Base-by-base conservation (phyloP, 2,113 vertebrate species). In the Alectura lathami region DNA sequence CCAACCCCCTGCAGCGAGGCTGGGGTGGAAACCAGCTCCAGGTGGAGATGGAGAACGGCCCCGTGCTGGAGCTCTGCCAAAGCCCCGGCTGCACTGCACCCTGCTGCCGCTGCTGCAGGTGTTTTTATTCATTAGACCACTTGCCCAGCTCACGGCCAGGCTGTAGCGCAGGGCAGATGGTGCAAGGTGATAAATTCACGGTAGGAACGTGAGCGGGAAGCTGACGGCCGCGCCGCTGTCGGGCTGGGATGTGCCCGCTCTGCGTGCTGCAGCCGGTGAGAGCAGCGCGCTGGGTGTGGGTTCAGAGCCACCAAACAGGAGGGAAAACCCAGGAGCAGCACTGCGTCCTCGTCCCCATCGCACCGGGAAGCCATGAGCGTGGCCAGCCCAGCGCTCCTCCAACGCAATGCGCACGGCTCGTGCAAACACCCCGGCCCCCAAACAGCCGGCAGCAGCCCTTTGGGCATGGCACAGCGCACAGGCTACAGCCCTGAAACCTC, bases 171-270 rank as follows among this genome's bases (percentile, higher is more conserved):
- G n/a, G 17, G 20, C 4, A 11, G 70, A 23, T 13, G 54, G n/a
- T 12, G 21, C 36, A 9, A 64, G 45, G 72, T 17, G 81, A 77
- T 32, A 40, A 80, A 69, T 24, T 17, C 86, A 38, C 72, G 3
- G 6, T 23, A 36, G 42, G 50, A 86, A 57, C 32, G 2, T 5
- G 6, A 69, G 16, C 15, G 32, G 57, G 70, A 34, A 45, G 24
- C 86, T 50, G 56, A 50, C 0, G 0, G 26, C 54, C 79, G 10
- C 13, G 2, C 4, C 4, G 2, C n/a, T 1, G 8, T 22, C 0
- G 3, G 40, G 45, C 40, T 43, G 63, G 45, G 62, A 56, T 3
- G 4, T 57, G 59, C 53, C 72, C 2, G 30, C 7, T 29, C 70
- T 27, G 5, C 21, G 1, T 45, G 86, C 57, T 10, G 8, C 0